Conservation (phyloP, 2,888 invertebrate genomes). For the Deilephila porcellus region DNA sequence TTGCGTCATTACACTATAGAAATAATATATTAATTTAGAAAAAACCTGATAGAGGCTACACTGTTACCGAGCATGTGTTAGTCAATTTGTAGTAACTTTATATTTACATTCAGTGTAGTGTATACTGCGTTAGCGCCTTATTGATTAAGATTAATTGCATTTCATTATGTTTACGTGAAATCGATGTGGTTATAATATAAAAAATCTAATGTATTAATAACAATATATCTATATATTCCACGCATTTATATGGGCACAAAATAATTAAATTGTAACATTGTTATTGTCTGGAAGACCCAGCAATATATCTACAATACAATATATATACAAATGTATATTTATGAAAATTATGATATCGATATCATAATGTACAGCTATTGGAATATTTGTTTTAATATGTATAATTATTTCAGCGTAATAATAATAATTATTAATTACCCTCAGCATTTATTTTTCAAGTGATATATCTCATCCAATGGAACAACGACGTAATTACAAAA, state of each 20-base stretch:
- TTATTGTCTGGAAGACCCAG: too few relatives aligned
- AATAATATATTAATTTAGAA: not conserved
- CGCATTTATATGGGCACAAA: not conserved
- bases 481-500: too few relatives aligned
- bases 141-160: conserved; percentile 3
- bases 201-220: too few relatives aligned
- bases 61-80: conserved; percentile 40
- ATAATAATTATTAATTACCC: too few relatives aligned
- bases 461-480: too few relatives aligned
- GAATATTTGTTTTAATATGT: not conserved
- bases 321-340: too few relatives aligned
- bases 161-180: not conserved
- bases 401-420: not conserved
- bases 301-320: too few relatives aligned
- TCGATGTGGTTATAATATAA: not conserved
- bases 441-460: conserved; percentile 3
- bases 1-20: too few relatives aligned
- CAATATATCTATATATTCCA: too few relatives aligned
- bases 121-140: not conserved
- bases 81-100: conserved; percentile 15
- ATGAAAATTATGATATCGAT: not conserved
- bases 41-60: conserved; percentile 44
- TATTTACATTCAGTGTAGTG: not conserved
- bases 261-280: not conserved
- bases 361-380: not conserved